These are phyloP conservation scores for Venustoraphidia nigricollis DNA, from an alignment of 2,888 invertebrate genomes.

Conservation along the genomic window DNA sequence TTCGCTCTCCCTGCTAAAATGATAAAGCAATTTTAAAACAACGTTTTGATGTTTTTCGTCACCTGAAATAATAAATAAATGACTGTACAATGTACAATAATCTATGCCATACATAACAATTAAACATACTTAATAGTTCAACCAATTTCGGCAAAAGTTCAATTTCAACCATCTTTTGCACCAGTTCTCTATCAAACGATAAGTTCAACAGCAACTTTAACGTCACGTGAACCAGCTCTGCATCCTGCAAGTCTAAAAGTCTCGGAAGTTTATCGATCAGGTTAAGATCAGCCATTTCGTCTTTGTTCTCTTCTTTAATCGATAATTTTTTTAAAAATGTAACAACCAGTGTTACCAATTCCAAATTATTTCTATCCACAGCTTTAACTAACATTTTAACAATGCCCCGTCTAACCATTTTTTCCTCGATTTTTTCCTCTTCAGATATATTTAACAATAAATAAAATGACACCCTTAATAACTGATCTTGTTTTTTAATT, in stretches of 20 bases:
- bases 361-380: slow-evolving; percentile 78
- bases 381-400: slow-evolving; percentile 76
- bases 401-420: slow-evolving; percentile 90
- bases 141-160: slow-evolving; percentile 84
- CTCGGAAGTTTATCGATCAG: slow-evolving; percentile 73
- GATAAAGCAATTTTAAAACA: slow-evolving; percentile 74
- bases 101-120: not conserved
- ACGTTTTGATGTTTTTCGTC: slow-evolving; percentile 65
- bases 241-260: slow-evolving; percentile 49
- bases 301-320: slow-evolving; percentile 87
- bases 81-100: not conserved
- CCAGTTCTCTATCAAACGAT: slow-evolving; percentile 79
- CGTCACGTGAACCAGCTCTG: slow-evolving; percentile 61
- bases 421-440: slow-evolving; percentile 88
- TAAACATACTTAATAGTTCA: slow-evolving; percentile 58
- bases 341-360: slow-evolving; percentile 75
- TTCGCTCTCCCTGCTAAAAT: slow-evolving; percentile 88
- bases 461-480: slow-evolving; percentile 82
- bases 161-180: slow-evolving; percentile 78
- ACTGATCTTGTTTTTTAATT: slow-evolving; percentile 85
- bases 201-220: slow-evolving; percentile 86
- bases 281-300: slow-evolving; percentile 70
- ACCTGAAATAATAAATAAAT: slow-evolving; percentile 29
- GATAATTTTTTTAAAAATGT: slow-evolving; percentile 92
- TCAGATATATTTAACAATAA: slow-evolving; percentile 89